Evolutionary conservation across 2,888 invertebrate genomes (phyloP).

Genomic region (Alviniconcha strummeri): DNA sequence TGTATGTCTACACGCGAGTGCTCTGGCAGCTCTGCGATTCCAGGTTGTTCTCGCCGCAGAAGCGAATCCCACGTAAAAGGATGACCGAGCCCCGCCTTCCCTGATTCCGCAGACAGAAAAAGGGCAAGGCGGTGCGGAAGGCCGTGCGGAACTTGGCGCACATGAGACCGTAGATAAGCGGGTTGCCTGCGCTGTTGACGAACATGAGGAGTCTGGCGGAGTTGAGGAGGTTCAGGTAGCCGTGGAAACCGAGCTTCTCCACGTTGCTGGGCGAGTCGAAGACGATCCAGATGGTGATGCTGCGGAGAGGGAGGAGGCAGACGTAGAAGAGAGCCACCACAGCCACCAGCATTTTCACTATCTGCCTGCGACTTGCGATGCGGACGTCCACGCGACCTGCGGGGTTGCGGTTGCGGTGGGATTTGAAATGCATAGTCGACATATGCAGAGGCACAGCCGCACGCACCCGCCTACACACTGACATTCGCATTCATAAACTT

Average conservation of each 20-base stretch:
- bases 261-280: constrained; percentile 82
- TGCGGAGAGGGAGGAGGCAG: constrained; percentile 89
- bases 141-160: constrained; percentile 88
- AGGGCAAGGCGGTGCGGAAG: constrained; percentile 37
- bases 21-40: too few relatives aligned
- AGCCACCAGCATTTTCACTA: constrained; percentile 57
- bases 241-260: constrained; percentile 84
- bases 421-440: not conserved
- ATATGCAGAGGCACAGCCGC: not conserved
- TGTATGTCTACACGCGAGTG: too few relatives aligned
- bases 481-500: too few relatives aligned
- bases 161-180: constrained; percentile 92
- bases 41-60: too few relatives aligned
- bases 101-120: not conserved
- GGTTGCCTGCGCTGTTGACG: constrained; percentile 93
- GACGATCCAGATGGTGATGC: constrained; percentile 90
- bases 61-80: too few relatives aligned
- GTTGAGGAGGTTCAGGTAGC: constrained; percentile 88
- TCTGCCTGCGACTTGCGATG: constrained; percentile 48
- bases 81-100: not conserved
- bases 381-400: not conserved
- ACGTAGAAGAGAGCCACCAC: constrained; percentile 86
- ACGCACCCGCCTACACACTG: not conserved
- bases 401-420: not conserved
- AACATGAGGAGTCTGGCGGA: constrained; percentile 87